Evolutionary conservation across 2,113 vertebrate genomes (phyloP).

Genomic region (Hipposideros armiger): DNA sequence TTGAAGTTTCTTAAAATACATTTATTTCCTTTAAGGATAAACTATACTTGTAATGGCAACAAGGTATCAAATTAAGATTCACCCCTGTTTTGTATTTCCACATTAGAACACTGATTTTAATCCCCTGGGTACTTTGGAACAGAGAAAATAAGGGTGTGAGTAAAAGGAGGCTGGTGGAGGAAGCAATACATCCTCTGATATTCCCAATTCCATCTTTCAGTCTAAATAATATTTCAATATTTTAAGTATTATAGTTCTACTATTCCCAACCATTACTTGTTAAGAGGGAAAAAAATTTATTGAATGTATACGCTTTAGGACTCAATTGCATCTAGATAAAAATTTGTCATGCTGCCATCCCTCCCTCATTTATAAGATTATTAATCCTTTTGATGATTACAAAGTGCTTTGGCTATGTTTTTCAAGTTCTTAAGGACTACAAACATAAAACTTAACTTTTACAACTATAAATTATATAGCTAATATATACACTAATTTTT

Average conservation of each 20-base stretch:
- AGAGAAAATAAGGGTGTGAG: neutral
- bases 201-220: neutral
- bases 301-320: neutral
- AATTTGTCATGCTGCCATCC: neutral
- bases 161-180: neutral
- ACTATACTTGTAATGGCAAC: neutral
- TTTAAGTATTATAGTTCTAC: neutral
- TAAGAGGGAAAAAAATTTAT: neutral
- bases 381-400: constrained; percentile 22
- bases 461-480: neutral
- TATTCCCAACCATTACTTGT: neutral
- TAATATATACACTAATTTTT: neutral
- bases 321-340: neutral
- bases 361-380: neutral
- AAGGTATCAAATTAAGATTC: constrained; percentile 5
- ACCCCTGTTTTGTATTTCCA: neutral
- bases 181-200: neutral
- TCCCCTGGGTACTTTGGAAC: neutral
- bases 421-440: constrained; percentile 14
- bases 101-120: constrained; percentile 3
- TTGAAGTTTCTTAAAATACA: constrained; percentile 29
- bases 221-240: constrained; percentile 21
- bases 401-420: neutral
- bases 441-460: neutral
- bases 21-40: constrained; percentile 52